Evolutionary conservation across 2,113 vertebrate genomes (phyloP).

Genomic region (Aix galericulata): DNA sequence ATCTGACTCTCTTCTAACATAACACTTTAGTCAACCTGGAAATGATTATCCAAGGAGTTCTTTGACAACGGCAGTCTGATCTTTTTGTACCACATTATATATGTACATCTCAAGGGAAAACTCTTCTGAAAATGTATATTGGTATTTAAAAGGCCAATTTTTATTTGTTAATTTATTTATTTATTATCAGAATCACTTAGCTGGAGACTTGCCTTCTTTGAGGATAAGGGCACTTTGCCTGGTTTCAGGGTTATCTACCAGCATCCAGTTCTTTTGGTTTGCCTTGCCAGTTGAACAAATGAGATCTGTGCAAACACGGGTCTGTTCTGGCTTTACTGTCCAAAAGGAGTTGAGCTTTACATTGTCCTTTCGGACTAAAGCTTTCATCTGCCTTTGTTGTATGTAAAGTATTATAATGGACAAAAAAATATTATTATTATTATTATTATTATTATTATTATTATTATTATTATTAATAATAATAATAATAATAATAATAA

Average conservation of each 20-base stretch:
- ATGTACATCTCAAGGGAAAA: neutral
- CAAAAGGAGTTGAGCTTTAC: neutral
- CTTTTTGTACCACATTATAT: neutral
- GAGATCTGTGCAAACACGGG: neutral
- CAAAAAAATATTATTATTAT: too few relatives aligned
- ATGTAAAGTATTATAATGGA: neutral
- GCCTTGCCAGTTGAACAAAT: accelerated
- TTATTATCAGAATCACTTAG: neutral
- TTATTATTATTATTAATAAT: too few relatives aligned
- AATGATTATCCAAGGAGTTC: neutral
- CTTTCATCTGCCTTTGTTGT: neutral
- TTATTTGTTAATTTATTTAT: neutral
- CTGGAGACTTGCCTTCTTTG: neutral
- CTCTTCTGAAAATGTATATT: neutral
- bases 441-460: too few relatives aligned
- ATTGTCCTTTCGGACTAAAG: too few relatives aligned
- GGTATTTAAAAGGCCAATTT: neutral
- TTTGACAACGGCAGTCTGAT: neutral
- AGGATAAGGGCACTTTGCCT: neutral
- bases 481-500: too few relatives aligned
- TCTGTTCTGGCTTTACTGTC: neutral
- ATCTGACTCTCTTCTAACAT: neutral
- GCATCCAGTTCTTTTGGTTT: neutral
- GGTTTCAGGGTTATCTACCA: neutral
- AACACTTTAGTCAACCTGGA: neutral